Percentiles rank a stretch among this genome's conserved stretches.
Evolutionary conservation across 30 jellyfish, hydroid and myxozoan genomes (phyloP).

Genomic region (Chironex yamaguchii): DNA sequence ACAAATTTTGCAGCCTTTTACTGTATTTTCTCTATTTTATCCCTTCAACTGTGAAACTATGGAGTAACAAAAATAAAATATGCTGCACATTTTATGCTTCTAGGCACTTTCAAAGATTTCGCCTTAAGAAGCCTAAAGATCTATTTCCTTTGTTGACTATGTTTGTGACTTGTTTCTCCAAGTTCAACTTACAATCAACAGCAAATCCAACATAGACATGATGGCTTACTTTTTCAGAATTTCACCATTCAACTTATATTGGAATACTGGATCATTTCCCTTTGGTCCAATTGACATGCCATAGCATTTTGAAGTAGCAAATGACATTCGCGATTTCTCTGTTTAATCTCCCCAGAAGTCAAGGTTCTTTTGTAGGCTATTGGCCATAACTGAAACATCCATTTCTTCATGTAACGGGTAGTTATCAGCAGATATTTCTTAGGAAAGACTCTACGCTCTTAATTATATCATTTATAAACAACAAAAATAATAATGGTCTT

Average conservation of each 20-base stretch:
- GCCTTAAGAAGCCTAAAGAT: constrained; percentile 47
- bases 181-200: constrained; percentile 43
- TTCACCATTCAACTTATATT: constrained; percentile 65
- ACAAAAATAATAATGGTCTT: constrained; percentile 64
- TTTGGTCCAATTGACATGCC: constrained; percentile 69
- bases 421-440: constrained; percentile 58
- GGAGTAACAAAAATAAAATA: constrained; percentile 68
- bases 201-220: constrained; percentile 64
- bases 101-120: constrained; percentile 77
- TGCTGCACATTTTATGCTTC: constrained; percentile 73
- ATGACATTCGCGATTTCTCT: constrained; percentile 68
- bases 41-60: constrained; percentile 53
- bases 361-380: constrained; percentile 45
- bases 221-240: constrained; percentile 66
- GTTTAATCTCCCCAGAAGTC: constrained; percentile 57
- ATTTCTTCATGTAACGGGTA: constrained; percentile 53
- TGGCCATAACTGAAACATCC: constrained; percentile 67
- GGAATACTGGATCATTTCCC: constrained; percentile 62
- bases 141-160: constrained; percentile 28
- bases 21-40: constrained; percentile 58
- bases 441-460: too few species aligned
- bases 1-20: too few species aligned
- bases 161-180: constrained; percentile 11
- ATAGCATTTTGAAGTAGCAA: constrained; percentile 63
- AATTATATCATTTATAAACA: constrained; percentile 50